phyloP scores from a whole-genome alignment of 1,140 invertebrate genomes.

The Drosophila fuyamai region DNA sequence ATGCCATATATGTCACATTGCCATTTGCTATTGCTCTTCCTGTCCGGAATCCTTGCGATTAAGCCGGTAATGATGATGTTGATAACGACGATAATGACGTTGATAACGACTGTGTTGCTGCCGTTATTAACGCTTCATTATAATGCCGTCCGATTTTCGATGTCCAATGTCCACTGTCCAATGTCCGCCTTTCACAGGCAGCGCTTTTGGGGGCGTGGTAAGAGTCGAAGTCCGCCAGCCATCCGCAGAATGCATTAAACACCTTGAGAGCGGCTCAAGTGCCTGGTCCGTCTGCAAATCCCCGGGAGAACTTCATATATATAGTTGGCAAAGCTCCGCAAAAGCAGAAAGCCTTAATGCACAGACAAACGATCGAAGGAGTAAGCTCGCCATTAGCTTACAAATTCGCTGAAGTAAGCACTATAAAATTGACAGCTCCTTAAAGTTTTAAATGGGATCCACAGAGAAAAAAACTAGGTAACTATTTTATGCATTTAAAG shows the following conservation, averaged over 20 bases:
- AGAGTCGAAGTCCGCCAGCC: background rate
- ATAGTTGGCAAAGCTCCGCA: no score
- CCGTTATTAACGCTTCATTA: conserved; percentile 52
- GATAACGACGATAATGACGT: conserved; percentile 41
- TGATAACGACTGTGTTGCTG: conserved; percentile 24
- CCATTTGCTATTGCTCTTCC: conserved; percentile 25
- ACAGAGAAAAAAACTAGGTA: no score
- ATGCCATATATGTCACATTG: background rate
- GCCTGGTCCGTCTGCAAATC: background rate
- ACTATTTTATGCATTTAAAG: no score
- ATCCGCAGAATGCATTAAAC: background rate
- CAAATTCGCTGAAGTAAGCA: background rate
- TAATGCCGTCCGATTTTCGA: conserved; percentile 1
- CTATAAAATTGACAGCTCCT: no score
- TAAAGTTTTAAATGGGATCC: no score
- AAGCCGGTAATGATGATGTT: conserved; percentile 56
- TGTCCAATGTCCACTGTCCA: background rate
- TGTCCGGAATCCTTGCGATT: conserved; percentile 37
- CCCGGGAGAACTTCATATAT: background rate
- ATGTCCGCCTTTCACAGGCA: background rate
- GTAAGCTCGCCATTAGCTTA: background rate
- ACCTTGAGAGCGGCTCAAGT: conserved; percentile 1
- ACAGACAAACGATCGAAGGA: background rate
- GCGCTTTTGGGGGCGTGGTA: background rate
- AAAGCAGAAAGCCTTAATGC: background rate